Conservation (phyloP, 2,797 vertebrate genomes). For the Lutjanus argentimaculatus region DNA sequence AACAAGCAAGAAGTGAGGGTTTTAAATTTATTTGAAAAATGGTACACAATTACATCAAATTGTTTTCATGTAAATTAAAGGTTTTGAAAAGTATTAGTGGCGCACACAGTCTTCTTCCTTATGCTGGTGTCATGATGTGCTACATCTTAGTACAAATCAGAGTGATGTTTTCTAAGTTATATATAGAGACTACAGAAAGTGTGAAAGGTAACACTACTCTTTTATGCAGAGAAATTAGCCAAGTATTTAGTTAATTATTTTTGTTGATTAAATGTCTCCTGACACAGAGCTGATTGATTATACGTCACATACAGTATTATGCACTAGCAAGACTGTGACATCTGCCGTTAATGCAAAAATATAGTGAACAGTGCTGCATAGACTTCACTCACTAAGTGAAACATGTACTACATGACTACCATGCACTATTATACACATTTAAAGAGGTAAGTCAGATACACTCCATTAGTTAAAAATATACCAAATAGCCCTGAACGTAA, state of each 20-base stretch:
- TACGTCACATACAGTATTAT: not conserved
- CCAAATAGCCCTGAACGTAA: not conserved
- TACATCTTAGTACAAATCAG: constrained; percentile 51
- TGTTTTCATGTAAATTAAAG: constrained; percentile 64
- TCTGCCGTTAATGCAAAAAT: constrained; percentile 24
- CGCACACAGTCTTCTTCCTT: constrained; percentile 22
- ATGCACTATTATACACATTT: constrained; percentile 29
- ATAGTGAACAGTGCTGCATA: constrained; percentile 5
- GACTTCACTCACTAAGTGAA: constrained; percentile 25
- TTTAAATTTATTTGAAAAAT: constrained; percentile 80
- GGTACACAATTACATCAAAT: constrained; percentile 55
- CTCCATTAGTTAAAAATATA: constrained; percentile 18
- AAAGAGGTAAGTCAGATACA: constrained; percentile 20
- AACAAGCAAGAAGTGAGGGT: constrained; percentile 37
- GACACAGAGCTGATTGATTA: not conserved
- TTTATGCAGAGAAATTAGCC: constrained; percentile 9
- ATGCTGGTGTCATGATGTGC: constrained; percentile 36
- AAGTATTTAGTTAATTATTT: constrained; percentile 22
- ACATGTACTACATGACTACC: constrained; percentile 16
- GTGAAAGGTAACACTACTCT: constrained; percentile 11
- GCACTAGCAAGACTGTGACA: constrained; percentile 4
- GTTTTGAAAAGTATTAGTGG: constrained; percentile 42
- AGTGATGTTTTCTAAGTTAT: not conserved
- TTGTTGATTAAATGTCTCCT: constrained; percentile 10
- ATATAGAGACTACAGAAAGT: constrained; percentile 23